phyloP scores from a whole-genome alignment of 2,113 vertebrate species.

The Pavo muticus region DNA sequence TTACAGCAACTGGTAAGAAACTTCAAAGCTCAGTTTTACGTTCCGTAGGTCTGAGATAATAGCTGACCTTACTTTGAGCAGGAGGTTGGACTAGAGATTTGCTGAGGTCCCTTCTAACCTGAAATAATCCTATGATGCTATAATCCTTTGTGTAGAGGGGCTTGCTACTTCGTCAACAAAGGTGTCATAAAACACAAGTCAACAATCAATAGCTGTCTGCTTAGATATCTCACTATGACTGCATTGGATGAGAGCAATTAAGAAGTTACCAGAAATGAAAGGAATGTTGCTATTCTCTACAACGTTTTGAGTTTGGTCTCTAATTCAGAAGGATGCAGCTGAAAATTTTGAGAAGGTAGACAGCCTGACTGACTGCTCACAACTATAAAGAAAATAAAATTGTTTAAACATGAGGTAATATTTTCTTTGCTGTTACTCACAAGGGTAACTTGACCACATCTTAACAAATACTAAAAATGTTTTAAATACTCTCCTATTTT shows the following conservation, averaged over 20 bases:
- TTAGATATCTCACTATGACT: not conserved
- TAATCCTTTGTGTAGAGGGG: not conserved
- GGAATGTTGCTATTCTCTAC: not conserved
- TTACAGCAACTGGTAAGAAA: not conserved
- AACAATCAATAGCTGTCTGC: fast-evolving
- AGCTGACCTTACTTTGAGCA: not conserved
- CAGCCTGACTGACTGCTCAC: not conserved
- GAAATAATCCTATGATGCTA: not conserved
- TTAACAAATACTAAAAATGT: not conserved
- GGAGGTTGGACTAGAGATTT: not conserved
- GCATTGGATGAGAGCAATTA: not conserved
- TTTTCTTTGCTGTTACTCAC: not conserved
- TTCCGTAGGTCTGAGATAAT: not conserved
- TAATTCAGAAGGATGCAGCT: not conserved
- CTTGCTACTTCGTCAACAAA: not conserved
- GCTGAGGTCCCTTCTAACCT: not conserved
- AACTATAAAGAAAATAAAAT: not conserved
- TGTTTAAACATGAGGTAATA: not conserved
- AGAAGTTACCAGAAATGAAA: not conserved
- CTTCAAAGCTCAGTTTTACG: not conserved
- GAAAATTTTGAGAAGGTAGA: not conserved
- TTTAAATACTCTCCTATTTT: not conserved
- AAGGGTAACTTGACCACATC: not conserved
- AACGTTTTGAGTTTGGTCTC: not conserved
- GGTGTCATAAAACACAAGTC: not conserved